Evolutionary conservation across 1,140 invertebrate genomes (phyloP), one percentile per base, ranked within the genome.

Genomic region (Phocides pigmalion): DNA sequence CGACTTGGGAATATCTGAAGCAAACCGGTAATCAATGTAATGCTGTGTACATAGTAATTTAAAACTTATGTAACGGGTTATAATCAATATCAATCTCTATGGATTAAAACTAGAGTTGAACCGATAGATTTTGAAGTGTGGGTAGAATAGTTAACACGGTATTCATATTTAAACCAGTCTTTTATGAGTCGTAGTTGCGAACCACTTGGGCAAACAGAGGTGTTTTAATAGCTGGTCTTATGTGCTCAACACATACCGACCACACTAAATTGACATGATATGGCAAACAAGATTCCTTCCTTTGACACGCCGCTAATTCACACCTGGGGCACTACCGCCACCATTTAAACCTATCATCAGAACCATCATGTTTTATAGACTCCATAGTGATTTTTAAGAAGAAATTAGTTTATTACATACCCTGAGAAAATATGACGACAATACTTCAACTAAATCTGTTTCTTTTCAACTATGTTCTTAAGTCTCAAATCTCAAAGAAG

Each of bases 201-300:
- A 72, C 49, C 79, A 77, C 63, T 77, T 82, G 81, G 44, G 47
- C 74, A 84, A 84, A 81, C 68, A 84, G 12, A 46, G 44, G 19
- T 70, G 66, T 71, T 75, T 72, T 79, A 81, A 82, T 79, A 79
- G 70, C 66, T 65, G 70, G 64, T 70, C 67, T 70, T 64, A 72
- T 68, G 70, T 70, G 15, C 20, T 67, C 58, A 19, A 39, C 15
- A 66, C 59, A 63, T 35, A 69, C 62, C 62, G 54, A 22, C 54
- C 49, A 67, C 73, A 65, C 46, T 62, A 64, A 68, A 71, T 74
- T 74, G 70, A 81, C 70, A 69, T 66, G 64, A 72, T 74, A 66
- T 65, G 46, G 74, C 68, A 74, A 70, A 72, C 70, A 69, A 44
- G 54, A 22, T 19, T 35, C 41, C 32, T 62, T 35, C 35, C 54